phyloP scores from a whole-genome alignment of 2,888 invertebrate species.

The Metellina segmentata region DNA sequence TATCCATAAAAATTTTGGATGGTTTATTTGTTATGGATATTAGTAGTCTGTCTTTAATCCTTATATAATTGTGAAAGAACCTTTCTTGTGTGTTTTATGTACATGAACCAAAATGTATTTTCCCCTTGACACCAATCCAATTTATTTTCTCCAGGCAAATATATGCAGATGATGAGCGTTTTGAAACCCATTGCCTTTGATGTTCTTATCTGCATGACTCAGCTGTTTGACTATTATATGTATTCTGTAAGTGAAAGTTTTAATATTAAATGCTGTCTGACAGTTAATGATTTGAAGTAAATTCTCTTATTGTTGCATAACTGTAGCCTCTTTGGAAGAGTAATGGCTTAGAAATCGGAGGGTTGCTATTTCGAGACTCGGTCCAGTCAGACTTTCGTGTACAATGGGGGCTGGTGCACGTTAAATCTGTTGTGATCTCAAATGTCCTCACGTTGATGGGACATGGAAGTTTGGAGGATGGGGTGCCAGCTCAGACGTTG shows the following conservation, averaged over 20 bases:
- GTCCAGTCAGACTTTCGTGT: no score
- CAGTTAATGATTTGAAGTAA: no score
- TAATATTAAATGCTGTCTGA: not conserved
- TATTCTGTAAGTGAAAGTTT: constrained; percentile 84
- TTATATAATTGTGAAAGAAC: not conserved
- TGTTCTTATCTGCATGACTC: constrained; percentile 94
- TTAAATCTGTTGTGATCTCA: no score
- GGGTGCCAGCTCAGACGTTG: no score
- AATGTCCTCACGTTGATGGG: no score
- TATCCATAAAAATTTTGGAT: not conserved
- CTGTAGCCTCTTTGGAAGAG: no score
- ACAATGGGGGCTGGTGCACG: no score
- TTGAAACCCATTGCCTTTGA: constrained; percentile 94
- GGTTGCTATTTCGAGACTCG: no score
- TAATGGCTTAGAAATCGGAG: no score
- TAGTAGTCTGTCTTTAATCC: not conserved
- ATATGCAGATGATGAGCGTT: constrained; percentile 94
- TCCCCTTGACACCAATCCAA: constrained; percentile 86
- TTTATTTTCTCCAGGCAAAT: constrained; percentile 85
- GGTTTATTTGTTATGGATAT: not conserved
- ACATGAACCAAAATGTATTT: not conserved
- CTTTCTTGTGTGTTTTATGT: not conserved
- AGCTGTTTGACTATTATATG: constrained; percentile 95
- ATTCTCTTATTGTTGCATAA: not conserved
- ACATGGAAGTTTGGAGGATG: no score